Evolutionary conservation across 2,888 invertebrate genomes (phyloP).

Genomic region (Empis stercorea): DNA sequence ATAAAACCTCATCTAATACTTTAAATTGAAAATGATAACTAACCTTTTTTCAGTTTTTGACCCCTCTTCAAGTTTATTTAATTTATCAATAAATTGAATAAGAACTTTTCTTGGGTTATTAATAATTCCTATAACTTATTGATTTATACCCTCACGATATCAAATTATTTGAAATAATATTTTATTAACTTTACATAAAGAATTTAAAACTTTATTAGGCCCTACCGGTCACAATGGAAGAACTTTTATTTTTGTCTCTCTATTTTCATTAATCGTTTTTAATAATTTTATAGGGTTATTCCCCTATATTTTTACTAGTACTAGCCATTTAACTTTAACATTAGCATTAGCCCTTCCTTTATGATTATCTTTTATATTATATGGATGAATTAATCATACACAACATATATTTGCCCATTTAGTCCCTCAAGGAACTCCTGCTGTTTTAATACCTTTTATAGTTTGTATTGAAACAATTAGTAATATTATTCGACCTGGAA

Average conservation of each 20-base stretch:
- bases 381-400: constrained; percentile 48
- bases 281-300: constrained; percentile 58
- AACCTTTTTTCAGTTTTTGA: constrained; percentile 58
- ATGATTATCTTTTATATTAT: constrained; percentile 53
- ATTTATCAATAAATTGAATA: constrained; percentile 46
- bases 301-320: constrained; percentile 56
- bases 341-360: constrained; percentile 46
- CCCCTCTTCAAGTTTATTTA: constrained; percentile 41
- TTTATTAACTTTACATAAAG: constrained; percentile 38
- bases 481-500: constrained; percentile 56
- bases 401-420: constrained; percentile 53
- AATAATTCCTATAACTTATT: constrained; percentile 41
- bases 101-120: constrained; percentile 39
- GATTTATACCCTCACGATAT: constrained; percentile 42
- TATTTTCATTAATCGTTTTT: constrained; percentile 47
- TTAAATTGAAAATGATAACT: constrained; percentile 50
- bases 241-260: constrained; percentile 42
- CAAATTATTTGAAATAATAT: constrained; percentile 40
- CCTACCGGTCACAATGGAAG: constrained; percentile 37
- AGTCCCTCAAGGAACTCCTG: constrained; percentile 54
- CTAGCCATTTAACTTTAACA: constrained; percentile 49
- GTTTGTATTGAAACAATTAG: constrained; percentile 63
- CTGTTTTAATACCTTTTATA: constrained; percentile 54
- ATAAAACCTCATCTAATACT: constrained; percentile 21
- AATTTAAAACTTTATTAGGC: constrained; percentile 45